Percentiles rank a stretch among this genome's conserved stretches.
phyloP scores from a whole-genome alignment of 1,140 invertebrate genomes.

The Bradysia coprophila region DNA sequence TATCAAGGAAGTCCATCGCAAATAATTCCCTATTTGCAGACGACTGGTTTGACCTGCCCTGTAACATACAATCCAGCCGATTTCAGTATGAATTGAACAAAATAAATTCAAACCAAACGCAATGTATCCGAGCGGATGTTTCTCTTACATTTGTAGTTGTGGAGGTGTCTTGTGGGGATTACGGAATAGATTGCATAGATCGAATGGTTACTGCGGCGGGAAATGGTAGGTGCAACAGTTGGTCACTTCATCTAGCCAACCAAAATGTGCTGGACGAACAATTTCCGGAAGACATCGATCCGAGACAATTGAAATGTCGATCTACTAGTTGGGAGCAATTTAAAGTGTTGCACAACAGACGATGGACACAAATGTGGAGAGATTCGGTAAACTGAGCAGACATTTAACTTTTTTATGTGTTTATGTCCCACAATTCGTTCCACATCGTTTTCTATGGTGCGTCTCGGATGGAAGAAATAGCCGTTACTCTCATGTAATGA shows the following conservation, averaged over 20 bases:
- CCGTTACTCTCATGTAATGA: too few species aligned
- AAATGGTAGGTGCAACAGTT: slow-evolving; percentile 34
- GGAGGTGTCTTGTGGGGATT: slow-evolving; percentile 57
- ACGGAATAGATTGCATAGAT: slow-evolving; percentile 38
- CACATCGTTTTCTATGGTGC: too few species aligned
- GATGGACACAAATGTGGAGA: slow-evolving; percentile 49
- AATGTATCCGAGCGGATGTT: too few species aligned
- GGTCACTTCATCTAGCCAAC: slow-evolving; percentile 10
- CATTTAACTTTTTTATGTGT: neutral
- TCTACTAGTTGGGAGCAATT: slow-evolving; percentile 45
- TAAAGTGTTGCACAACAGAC: slow-evolving; percentile 36
- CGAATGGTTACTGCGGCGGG: slow-evolving; percentile 40
- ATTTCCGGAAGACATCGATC: slow-evolving; percentile 19
- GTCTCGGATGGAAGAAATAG: too few species aligned
- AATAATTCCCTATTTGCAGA: slow-evolving; percentile 48
- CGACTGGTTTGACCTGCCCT: slow-evolving; percentile 48
- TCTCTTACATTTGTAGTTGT: slow-evolving; percentile 47
- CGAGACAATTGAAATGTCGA: slow-evolving; percentile 30
- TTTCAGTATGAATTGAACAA: slow-evolving; percentile 47
- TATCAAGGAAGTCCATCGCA: slow-evolving; percentile 47
- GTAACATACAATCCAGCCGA: slow-evolving; percentile 65
- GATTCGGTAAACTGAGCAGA: slow-evolving; percentile 35
- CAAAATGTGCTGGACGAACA: slow-evolving; percentile 7
- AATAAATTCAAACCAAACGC: neutral
- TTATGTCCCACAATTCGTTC: too few species aligned